These are phyloP conservation scores for Aquatica leii DNA, from an alignment of 2,888 invertebrate species.

Conservation along the genomic window DNA sequence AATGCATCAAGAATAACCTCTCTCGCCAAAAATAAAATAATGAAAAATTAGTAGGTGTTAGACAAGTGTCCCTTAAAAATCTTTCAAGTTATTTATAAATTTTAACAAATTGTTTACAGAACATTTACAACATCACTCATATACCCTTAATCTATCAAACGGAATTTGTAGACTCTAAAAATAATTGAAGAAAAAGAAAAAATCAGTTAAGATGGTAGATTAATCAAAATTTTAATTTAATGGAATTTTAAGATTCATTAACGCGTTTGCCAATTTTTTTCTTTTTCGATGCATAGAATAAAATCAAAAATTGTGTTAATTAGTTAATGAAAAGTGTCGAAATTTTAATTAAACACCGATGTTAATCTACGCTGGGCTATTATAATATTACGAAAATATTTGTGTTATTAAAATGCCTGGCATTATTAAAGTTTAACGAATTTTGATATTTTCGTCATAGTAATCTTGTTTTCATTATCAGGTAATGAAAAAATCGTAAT, in stretches of 20 bases:
- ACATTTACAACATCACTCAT: constrained; percentile 30
- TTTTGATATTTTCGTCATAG: no score
- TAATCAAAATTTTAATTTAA: constrained; percentile 15
- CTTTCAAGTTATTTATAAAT: constrained; percentile 20
- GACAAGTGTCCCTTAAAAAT: constrained; percentile 13
- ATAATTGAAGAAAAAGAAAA: background rate
- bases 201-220: background rate
- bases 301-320: constrained; percentile 7
- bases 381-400: no score
- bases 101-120: constrained; percentile 26
- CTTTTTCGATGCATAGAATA: background rate
- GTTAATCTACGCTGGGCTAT: background rate
- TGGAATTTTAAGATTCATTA: constrained; percentile 12
- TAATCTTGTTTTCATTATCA: no score
- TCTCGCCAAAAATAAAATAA: constrained; percentile 20
- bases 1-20: constrained; percentile 9
- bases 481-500: no score
- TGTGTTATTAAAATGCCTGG: no score
- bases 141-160: constrained; percentile 22
- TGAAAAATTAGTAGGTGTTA: constrained; percentile 27
- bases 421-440: no score
- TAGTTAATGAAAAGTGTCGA: background rate
- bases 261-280: constrained; percentile 4
- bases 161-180: constrained; percentile 1
- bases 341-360: background rate